Evolutionary conservation across 2,113 vertebrate species (phyloP).

Genomic region (Sarotherodon lohbergeri): DNA sequence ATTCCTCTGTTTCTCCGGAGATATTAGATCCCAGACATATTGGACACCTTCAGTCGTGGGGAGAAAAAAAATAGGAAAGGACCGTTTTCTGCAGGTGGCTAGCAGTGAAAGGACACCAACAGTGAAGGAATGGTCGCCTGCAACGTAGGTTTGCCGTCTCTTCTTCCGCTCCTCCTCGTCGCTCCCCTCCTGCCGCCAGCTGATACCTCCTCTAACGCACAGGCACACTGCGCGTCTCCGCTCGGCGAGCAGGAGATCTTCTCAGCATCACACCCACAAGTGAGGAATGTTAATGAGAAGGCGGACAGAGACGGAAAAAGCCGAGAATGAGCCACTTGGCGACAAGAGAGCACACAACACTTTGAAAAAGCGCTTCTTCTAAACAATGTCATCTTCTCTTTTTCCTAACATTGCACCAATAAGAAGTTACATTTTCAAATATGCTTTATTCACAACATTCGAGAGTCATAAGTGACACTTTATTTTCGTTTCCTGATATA

Average conservation of each 20-base stretch:
- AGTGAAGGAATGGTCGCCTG: conserved; percentile 67
- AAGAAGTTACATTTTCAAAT: neutral
- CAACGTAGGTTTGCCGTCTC: conserved; percentile 50
- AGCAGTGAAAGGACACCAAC: conserved; percentile 43
- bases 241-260: conserved; percentile 51
- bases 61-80: conserved; percentile 1
- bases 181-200: conserved; percentile 65
- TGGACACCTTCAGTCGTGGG: conserved; percentile 23
- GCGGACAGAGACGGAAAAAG: conserved; percentile 41
- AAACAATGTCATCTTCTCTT: neutral
- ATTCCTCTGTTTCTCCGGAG: conserved; percentile 60
- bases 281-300: conserved; percentile 62
- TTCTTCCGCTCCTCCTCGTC: conserved; percentile 52
- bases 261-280: conserved; percentile 79
- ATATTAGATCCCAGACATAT: conserved; percentile 82
- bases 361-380: neutral
- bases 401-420: neutral
- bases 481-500: neutral
- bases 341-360: neutral
- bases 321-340: conserved; percentile 25
- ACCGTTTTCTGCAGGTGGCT: conserved; percentile 50
- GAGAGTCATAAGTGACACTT: neutral
- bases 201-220: conserved; percentile 72
- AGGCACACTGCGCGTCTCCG: conserved; percentile 56
- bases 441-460: neutral